A percentile compares a stretch with the other conserved stretches of the same genome.
phyloP scores from a whole-genome alignment of 1,140 invertebrate genomes.

The Drosophila malerkotliana region DNA sequence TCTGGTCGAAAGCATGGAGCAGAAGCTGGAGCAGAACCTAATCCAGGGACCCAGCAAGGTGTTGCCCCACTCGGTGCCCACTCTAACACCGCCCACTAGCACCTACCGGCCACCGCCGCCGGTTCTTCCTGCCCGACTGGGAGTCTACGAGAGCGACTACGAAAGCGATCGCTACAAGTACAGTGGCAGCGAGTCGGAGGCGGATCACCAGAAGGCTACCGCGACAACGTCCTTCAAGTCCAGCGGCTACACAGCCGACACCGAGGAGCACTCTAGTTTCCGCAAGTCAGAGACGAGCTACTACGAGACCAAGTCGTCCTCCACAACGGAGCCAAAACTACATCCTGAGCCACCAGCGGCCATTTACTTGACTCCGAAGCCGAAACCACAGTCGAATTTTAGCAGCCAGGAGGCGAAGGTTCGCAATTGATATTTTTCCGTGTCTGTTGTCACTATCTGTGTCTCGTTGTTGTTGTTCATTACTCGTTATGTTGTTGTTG shows the following conservation, averaged over 20 bases:
- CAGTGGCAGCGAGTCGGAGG: constrained; percentile 88
- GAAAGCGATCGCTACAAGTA: constrained; percentile 90
- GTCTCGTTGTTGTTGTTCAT: constrained; percentile 62
- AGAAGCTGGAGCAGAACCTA: constrained; percentile 85
- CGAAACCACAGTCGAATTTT: constrained; percentile 30
- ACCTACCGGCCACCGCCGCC: constrained; percentile 84
- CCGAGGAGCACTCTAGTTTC: constrained; percentile 86
- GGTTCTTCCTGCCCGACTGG: constrained; percentile 87
- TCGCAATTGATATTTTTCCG: constrained; percentile 56
- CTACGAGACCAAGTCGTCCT: constrained; percentile 65
- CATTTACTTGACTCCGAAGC: constrained; percentile 52
- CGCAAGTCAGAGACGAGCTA: constrained; percentile 76
- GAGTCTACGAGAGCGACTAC: constrained; percentile 88
- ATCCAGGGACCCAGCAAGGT: constrained; percentile 85
- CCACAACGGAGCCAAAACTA: constrained; percentile 28
- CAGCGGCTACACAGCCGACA: constrained; percentile 90
- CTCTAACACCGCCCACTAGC: constrained; percentile 49
- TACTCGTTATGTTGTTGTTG: constrained; percentile 55
- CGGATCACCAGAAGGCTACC: constrained; percentile 83
- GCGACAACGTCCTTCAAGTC: constrained; percentile 79
- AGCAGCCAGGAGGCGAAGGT: constrained; percentile 80
- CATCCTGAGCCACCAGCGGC: constrained; percentile 58
- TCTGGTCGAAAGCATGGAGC: constrained; percentile 86
- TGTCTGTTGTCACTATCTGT: constrained; percentile 39
- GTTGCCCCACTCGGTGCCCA: constrained; percentile 85